Evolutionary conservation across 2,113 vertebrate genomes (phyloP).

Genomic region (Triplophysa dalaica): DNA sequence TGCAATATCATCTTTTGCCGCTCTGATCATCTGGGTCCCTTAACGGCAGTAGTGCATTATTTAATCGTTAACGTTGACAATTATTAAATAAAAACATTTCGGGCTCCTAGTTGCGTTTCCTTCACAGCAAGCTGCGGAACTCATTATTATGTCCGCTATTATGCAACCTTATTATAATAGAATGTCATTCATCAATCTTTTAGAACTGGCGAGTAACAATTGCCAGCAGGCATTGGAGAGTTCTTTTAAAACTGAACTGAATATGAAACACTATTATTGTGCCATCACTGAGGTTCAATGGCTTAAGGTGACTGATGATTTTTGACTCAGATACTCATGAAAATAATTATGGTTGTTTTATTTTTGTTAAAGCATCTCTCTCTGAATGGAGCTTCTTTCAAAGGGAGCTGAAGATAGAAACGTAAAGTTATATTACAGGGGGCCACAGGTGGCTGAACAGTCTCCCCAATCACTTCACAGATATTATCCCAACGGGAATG

Average conservation of each 20-base stretch:
- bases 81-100: constrained; percentile 58
- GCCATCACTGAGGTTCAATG: neutral
- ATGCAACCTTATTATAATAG: constrained; percentile 45
- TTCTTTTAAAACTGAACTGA: neutral
- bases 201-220: constrained; percentile 35
- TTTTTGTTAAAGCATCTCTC: constrained; percentile 23
- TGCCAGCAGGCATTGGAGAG: constrained; percentile 15
- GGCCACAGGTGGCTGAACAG: constrained; percentile 71
- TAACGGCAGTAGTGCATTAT: constrained; percentile 58
- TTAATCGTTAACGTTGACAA: constrained; percentile 55
- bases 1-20: constrained; percentile 39
- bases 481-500: constrained; percentile 63
- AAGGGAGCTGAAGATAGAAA: neutral
- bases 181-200: constrained; percentile 42
- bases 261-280: constrained; percentile 22
- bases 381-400: neutral
- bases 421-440: constrained; percentile 29
- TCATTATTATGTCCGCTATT: constrained; percentile 58
- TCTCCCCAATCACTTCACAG: constrained; percentile 68
- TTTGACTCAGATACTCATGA: constrained; percentile 13
- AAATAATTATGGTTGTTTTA: neutral
- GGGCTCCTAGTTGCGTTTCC: constrained; percentile 32
- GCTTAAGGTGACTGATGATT: constrained; percentile 18
- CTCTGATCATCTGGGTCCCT: constrained; percentile 62
- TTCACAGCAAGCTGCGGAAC: constrained; percentile 50